phyloP scores from a whole-genome alignment of 2,888 invertebrate species.

The Horisme vitalbata region DNA sequence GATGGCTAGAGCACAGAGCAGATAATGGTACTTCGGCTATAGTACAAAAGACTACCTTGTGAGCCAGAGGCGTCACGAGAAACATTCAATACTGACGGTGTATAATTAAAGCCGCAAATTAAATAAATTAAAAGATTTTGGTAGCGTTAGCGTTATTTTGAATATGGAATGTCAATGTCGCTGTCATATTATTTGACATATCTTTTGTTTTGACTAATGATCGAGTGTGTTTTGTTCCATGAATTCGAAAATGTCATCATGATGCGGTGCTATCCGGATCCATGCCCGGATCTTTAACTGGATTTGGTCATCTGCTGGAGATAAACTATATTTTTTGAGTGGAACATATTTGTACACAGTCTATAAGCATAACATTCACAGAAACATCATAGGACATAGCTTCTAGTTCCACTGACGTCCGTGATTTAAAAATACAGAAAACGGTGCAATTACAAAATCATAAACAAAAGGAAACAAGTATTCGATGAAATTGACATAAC shows the following conservation, averaged over 20 bases:
- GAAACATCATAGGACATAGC: too few species aligned
- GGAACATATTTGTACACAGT: too few species aligned
- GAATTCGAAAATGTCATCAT: too few species aligned
- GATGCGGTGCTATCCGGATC: too few species aligned
- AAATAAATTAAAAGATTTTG: constrained; percentile 67
- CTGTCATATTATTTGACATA: constrained; percentile 27
- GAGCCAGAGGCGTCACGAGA: constrained; percentile 69
- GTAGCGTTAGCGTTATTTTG: constrained; percentile 48
- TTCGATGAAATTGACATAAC: constrained; percentile 63
- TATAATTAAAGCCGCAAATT: constrained; percentile 76
- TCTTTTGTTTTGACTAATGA: neutral
- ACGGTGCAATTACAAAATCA: constrained; percentile 24
- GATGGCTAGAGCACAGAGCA: too few species aligned
- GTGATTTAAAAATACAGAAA: too few species aligned
- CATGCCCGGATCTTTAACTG: too few species aligned
- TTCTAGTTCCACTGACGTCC: too few species aligned
- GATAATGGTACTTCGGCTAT: constrained; percentile 66
- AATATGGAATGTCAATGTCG: constrained; percentile 66
- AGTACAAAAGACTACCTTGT: constrained; percentile 78
- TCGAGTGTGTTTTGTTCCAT: too few species aligned
- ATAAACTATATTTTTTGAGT: too few species aligned
- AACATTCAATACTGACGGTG: constrained; percentile 65
- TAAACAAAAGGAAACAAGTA: constrained; percentile 29
- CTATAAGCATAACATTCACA: too few species aligned
- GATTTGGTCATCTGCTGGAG: too few species aligned